Percentiles rank a stretch among this genome's conserved stretches.
Evolutionary conservation across 1,140 invertebrate genomes (phyloP).

Genomic region (Zaprionus gabonicus): DNA sequence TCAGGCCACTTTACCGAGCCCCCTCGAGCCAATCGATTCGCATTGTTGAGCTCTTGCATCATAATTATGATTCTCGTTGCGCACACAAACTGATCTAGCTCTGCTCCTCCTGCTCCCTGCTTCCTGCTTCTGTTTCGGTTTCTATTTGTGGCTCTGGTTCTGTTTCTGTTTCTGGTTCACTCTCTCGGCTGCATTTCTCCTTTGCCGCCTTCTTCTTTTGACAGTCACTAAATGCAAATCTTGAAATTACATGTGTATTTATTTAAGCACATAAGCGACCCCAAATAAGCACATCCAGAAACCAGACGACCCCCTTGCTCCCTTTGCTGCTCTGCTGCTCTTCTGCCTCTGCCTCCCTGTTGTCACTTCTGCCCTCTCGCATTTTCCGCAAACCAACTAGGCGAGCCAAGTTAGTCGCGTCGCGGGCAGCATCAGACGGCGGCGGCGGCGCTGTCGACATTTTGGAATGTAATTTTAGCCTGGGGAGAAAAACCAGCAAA

Average conservation of each 20-base stretch:
- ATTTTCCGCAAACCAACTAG: not conserved
- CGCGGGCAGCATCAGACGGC: constrained; percentile 20
- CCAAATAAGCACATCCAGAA: constrained; percentile 18
- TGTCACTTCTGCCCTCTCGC: not conserved
- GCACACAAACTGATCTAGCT: not conserved
- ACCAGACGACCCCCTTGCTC: constrained; percentile 28
- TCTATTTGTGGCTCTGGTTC: not conserved
- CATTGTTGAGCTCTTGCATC: not conserved
- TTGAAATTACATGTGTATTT: constrained; percentile 78
- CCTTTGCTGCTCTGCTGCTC: not conserved
- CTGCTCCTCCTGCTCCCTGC: not conserved
- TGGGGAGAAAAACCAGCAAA: constrained; percentile 46
- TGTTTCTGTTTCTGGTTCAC: not conserved
- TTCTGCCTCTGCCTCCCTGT: no score
- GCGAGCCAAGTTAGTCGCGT: constrained; percentile 5
- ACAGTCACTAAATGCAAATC: constrained; percentile 66
- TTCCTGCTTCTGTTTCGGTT: not conserved
- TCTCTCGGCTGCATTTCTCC: not conserved
- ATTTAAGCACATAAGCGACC: constrained; percentile 47
- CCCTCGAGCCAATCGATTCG: constrained; percentile 3
- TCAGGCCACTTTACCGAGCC: constrained; percentile 11
- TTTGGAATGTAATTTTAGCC: constrained; percentile 78
- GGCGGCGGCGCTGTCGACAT: constrained; percentile 53
- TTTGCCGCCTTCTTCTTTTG: not conserved
- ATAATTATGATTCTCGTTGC: not conserved